phyloP scores from a whole-genome alignment of 2,113 vertebrate genomes.

The Chrysemys picta region DNA sequence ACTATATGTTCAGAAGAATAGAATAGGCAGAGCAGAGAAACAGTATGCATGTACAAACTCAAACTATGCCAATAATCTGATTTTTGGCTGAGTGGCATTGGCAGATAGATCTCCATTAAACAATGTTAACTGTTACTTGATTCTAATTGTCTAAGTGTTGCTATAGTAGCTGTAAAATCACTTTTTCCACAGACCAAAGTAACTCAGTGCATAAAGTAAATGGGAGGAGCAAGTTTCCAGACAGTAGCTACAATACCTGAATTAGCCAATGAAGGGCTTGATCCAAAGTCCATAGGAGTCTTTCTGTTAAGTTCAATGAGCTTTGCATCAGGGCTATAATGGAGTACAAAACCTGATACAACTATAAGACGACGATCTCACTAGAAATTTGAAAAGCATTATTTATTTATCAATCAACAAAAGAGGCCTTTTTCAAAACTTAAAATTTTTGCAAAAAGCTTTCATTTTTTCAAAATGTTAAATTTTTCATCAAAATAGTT shows the following conservation, averaged over 20 bases:
- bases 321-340: not conserved
- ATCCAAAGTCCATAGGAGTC: constrained; percentile 52
- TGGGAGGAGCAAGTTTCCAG: not conserved
- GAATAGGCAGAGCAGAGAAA: not conserved
- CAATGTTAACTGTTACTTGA: not conserved
- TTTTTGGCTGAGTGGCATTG: not conserved
- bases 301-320: not conserved
- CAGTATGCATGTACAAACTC: not conserved
- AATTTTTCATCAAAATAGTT: not conserved
- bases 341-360: not conserved
- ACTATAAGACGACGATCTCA: not conserved
- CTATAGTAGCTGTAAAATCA: not conserved
- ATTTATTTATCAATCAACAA: not conserved
- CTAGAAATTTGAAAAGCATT: not conserved
- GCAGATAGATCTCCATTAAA: not conserved
- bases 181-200: not conserved
- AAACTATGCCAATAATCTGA: not conserved
- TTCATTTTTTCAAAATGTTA: not conserved
- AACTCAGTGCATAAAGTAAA: not conserved
- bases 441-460: not conserved
- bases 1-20: not conserved
- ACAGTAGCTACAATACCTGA: constrained; percentile 34
- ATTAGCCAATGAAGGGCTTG: constrained; percentile 64
- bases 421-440: not conserved
- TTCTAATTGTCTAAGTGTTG: constrained; percentile 8